Evolutionary conservation across 1,140 invertebrate genomes (phyloP), one percentile per base, ranked within the genome.

Genomic region (Octopus sinensis): DNA sequence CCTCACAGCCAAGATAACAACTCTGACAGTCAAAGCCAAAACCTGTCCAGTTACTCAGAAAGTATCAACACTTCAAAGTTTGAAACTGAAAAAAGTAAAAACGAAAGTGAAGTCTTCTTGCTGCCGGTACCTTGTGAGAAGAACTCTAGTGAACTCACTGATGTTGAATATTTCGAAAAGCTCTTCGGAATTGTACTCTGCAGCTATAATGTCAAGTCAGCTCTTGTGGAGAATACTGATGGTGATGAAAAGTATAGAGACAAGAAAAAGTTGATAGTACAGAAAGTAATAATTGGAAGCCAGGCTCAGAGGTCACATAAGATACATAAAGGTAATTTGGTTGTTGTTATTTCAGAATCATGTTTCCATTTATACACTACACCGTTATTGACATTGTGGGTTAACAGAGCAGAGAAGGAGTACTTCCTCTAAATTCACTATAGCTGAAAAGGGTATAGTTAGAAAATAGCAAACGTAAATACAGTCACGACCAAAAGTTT

Each of bases 211-310:
- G 17, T 73, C 7, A 73, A 73, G 30, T 73, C 30, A 12, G 4
- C 68, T 5, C 6, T n/a, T n/a, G 13, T 5, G 13, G 13, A 73
- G 17, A n/a, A 13, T 73, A 23, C 30, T 6, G 30, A 73, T 17
- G 17, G 17, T 4, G 30, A 73, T 73, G 5, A 73, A 73, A 13
- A 13, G 17, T 23, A 73, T n/a, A 7, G 9, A 0, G 30, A 73
- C 30, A 23, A 73, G 2, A 73, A 23, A 73, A 73, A 6, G 13
- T 23, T 73, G 17, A 73, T 73, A 6, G 68, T 73, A n/a, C 68
- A 73, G 13, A 73, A 73, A 73, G 68, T 73, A n/a, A 23, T 73
- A 23, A 73, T 73, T 73, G 68, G 68, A 6, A 73, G 68, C 13
- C 68, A 73, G 6, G 68, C 68, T 5, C 68, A 73, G 30, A 73